A percentile compares a stretch with the other conserved stretches of the same genome.
Evolutionary conservation across 2,797 vertebrate genomes (phyloP).

Genomic region (Enteromius anoplus): DNA sequence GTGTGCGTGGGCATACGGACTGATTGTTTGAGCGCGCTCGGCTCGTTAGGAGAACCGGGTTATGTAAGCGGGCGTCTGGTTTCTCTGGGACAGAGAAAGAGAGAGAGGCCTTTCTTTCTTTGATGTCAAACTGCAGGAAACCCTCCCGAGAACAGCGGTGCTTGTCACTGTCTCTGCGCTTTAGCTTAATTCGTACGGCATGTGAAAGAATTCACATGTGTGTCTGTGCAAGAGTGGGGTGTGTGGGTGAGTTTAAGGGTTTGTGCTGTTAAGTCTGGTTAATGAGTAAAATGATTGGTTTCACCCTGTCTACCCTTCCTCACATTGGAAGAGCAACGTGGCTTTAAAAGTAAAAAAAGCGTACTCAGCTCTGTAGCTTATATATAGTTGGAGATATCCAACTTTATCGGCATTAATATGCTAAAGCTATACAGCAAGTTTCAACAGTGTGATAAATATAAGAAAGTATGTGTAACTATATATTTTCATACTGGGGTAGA

Average conservation of each 20-base stretch:
- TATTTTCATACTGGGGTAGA: neutral
- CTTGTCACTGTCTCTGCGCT: slow-evolving; percentile 27
- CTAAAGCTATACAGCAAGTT: neutral
- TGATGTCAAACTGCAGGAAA: slow-evolving; percentile 55
- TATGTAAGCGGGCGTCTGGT: slow-evolving; percentile 55
- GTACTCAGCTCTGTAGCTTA: neutral
- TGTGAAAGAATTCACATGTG: slow-evolving; percentile 2
- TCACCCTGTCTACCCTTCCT: neutral
- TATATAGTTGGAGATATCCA: neutral
- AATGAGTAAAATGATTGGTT: neutral
- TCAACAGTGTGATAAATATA: neutral
- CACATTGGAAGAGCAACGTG: neutral
- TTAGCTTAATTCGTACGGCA: slow-evolving; percentile 14
- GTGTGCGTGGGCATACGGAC: slow-evolving; percentile 18
- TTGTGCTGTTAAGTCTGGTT: neutral
- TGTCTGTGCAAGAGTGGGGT: neutral
- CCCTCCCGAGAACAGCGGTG: slow-evolving; percentile 36
- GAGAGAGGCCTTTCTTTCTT: slow-evolving; percentile 31
- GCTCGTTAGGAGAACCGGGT: slow-evolving; percentile 47
- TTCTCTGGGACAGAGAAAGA: slow-evolving; percentile 37
- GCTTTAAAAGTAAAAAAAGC: neutral
- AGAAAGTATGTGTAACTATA: neutral
- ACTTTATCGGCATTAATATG: neutral
- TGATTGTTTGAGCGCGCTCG: slow-evolving; percentile 49
- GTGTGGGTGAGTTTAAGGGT: slow-evolving; percentile 5